Base-by-base conservation (phyloP, 2,797 vertebrate genomes). In the Ammospiza maritima region DNA sequence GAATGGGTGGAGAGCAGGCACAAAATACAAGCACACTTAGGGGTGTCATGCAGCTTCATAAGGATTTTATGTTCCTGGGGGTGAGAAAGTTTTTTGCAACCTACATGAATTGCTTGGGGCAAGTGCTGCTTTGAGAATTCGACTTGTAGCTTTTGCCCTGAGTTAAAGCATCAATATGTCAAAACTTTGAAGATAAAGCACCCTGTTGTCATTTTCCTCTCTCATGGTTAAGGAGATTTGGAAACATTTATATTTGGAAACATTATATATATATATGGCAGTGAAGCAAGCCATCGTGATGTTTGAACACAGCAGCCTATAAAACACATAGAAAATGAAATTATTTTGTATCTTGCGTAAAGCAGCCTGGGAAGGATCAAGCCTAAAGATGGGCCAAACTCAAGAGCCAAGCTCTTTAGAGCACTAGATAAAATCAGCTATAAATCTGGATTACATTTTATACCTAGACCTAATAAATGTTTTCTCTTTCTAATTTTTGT, bases 21-120 rank as follows among this genome's bases (percentile, higher is more conserved):
- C 32, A 17, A 73, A 19, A 56, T 26, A 19, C 42, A 26, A 44
- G 27, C 57, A 13, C 0, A 0, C n/a, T 32, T n/a, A 1, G 2
- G 25, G 11, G 17, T 60, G 53, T 54, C 3, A 1, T 51, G 72
- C 25, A 64, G 74, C 53, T 62, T 40, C 3, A 1, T 18, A 36
- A 56, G 29, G 22, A 64, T 81, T 79, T 79, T 1, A 0, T 16
- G 25, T 57, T 82, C 40, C 53, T 23, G 3, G 25, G 62, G 38
- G 32, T n/a, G 15, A 61, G 34, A 57, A 76, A 51, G 13, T 16
- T 47, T 89, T 32, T 14, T 57, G 42, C 72, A 42, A 21, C 48
- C 40, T 38, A 22, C 27, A 5, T 1, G 0, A 30, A 20, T 65
- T 76, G 19, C 67, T 30, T 6, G 42, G 42, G 19, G 40, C 11